Evolutionary conservation across 2,888 invertebrate species (phyloP), one percentile per base, ranked within the genome.

Genomic region (Metellina segmentata): DNA sequence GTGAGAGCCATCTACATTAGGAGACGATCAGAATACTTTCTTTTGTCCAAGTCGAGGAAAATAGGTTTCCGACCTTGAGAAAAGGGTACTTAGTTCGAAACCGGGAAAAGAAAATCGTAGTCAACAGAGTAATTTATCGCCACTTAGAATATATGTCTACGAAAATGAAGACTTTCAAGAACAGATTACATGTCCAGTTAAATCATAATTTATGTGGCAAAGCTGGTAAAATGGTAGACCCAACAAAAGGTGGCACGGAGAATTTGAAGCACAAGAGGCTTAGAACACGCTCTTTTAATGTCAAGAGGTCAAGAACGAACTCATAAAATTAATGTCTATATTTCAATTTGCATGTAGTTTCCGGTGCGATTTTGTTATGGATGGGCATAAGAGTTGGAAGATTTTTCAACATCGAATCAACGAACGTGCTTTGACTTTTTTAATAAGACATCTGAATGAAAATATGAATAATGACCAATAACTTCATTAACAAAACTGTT

Each of bases 1-100:
- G 19, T n/a, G 61, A 9, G 74, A 34, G 16, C 52, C 52, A 16
- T 61, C 6, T 34, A 20, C 34, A 34, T 75, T 74, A 74, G 48
- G 48, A 74, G 53, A 61, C 61, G 48, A 85, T 85, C 75, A 85
- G 13, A 85, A 85, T 74, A 75, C 7, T 20, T 77, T 85, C 49
- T 61, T 85, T 85, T 85, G 74, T 74, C 75, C 61, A 75, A n/a
- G 20, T 11, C 61, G 13, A 16, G 75, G 75, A 75, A 85, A 85
- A 51, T 61, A 8, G 20, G 61, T 9, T 61, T 74, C 48, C 61
- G 75, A 75, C 85, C 85, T 75, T 85, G 74, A 48, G 19, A 34
- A 83, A 85, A 85, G 8, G 51, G 34, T 61, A 61, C 85, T 75
- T 83, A 61, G 11, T 82, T 53, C 85, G 61, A n/a, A 85, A 19